Evolutionary conservation across 1,140 invertebrate species (phyloP).

Genomic region (Heliconius nattereri): DNA sequence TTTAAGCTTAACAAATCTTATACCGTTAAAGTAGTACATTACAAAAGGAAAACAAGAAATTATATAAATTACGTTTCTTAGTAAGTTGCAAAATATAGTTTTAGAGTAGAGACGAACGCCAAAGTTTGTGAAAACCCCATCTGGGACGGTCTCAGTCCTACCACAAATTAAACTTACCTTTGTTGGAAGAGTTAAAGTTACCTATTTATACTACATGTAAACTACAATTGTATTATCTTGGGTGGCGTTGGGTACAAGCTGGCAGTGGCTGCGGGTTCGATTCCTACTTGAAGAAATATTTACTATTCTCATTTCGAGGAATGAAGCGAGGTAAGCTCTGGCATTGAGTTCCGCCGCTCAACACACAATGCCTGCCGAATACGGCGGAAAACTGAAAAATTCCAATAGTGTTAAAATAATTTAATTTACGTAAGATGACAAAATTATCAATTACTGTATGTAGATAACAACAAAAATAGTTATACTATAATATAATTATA

Average conservation of each 20-base stretch:
- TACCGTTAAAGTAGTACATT: neutral
- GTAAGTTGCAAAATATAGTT: neutral
- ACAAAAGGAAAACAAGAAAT: neutral
- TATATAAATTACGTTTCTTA: neutral
- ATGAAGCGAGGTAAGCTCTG: no score
- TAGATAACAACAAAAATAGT: no score
- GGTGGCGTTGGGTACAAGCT: neutral
- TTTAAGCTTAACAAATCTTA: neutral
- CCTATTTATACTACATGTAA: neutral
- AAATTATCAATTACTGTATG: neutral
- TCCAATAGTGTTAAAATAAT: no score
- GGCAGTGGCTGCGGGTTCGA: no score
- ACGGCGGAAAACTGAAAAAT: no score
- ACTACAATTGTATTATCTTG: neutral
- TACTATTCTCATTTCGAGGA: no score
- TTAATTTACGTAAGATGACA: neutral
- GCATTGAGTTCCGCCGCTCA: no score
- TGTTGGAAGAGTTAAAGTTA: conserved; percentile 2
- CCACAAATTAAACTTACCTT: conserved; percentile 14
- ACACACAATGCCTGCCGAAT: no score
- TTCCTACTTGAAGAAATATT: no score
- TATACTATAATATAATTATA: neutral
- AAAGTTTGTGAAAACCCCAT: neutral
- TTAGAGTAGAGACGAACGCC: neutral
- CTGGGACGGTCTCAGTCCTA: neutral